Evolutionary conservation across 2,888 invertebrate genomes (phyloP), one percentile per base, ranked within the genome.

Genomic region (Lomographa bimaculata): DNA sequence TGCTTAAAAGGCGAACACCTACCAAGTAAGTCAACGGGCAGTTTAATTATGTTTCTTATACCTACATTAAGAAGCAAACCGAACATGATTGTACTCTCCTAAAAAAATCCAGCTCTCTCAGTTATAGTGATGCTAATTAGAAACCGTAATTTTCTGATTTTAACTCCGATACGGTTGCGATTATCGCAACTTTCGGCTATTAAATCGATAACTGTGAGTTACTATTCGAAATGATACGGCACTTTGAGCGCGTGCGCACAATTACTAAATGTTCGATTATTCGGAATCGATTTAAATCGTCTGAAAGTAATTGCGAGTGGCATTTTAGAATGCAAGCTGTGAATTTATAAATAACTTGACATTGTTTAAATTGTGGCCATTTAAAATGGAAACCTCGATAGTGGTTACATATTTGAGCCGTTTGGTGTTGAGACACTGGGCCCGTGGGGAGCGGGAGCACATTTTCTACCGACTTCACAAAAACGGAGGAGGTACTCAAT

Each of bases 241-340:
- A 32, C 26, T 50, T 54, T 27, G 70, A 74, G 79, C 79, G 79
- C 81, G 79, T 67, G 66, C 76, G 72, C 72, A 75, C 82, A 76
- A 84, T 85, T 82, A 80, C 65, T 61, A 73, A 26, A 42, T n/a
- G n/a, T n/a, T n/a, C n/a, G n/a, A 42, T 42, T 36, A 32, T 36
- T 71, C 65, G 64, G 69, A 75, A 78, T 77, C 80, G 75, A 76
- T 81, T 79, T 32, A 69, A 64, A 71, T 67, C 68, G 79, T 80
- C 81, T 66, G 67, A 75, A 79, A 84, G 67, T 76, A 79, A 84
- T 85, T 81, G 73, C 69, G 79, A 81, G 82, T 78, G 68, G 68
- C 76, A 73, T 72, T 68, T 60, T 2, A 14, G 69, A 65, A 50
- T 50, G 69, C 75, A 46, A 78, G 72, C 72, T 79, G 78, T 76